Evolutionary conservation across 2,113 vertebrate genomes (phyloP).

Genomic region (Lagopus muta): DNA sequence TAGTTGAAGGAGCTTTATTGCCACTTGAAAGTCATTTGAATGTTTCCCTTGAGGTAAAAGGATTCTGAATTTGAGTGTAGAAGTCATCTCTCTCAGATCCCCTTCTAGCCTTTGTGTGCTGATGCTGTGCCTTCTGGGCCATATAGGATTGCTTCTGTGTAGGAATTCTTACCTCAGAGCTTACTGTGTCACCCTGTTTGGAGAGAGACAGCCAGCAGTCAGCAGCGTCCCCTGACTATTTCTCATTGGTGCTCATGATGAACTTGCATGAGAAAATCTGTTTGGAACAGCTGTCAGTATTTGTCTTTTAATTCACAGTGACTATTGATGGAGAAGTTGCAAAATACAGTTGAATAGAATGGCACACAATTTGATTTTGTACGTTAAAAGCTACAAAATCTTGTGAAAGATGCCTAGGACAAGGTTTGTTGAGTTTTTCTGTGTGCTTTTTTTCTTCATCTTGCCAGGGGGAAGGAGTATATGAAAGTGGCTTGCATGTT

Average conservation of each 20-base stretch:
- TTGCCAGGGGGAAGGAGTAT: neutral
- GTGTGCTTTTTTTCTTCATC: neutral
- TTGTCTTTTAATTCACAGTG: neutral
- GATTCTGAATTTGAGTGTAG: neutral
- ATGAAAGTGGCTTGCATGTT: constrained; percentile 9
- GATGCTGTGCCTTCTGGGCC: neutral
- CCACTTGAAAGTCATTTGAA: neutral
- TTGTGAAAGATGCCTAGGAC: neutral
- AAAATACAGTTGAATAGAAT: neutral
- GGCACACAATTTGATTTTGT: neutral
- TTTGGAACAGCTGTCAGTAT: neutral
- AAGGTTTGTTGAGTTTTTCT: neutral
- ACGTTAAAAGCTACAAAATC: neutral
- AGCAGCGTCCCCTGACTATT: neutral
- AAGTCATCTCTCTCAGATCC: neutral
- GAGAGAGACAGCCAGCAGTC: neutral
- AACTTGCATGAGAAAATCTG: neutral
- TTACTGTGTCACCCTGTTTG: accelerated
- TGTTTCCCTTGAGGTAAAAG: neutral
- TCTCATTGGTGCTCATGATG: accelerated
- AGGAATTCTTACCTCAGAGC: neutral
- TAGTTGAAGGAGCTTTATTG: neutral
- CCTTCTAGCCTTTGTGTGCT: neutral
- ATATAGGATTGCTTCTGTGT: neutral
- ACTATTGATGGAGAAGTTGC: neutral